A percentile compares a stretch with the other conserved stretches of the same genome.
phyloP scores from a whole-genome alignment of 2,888 invertebrate species.

The Buathra laborator region DNA sequence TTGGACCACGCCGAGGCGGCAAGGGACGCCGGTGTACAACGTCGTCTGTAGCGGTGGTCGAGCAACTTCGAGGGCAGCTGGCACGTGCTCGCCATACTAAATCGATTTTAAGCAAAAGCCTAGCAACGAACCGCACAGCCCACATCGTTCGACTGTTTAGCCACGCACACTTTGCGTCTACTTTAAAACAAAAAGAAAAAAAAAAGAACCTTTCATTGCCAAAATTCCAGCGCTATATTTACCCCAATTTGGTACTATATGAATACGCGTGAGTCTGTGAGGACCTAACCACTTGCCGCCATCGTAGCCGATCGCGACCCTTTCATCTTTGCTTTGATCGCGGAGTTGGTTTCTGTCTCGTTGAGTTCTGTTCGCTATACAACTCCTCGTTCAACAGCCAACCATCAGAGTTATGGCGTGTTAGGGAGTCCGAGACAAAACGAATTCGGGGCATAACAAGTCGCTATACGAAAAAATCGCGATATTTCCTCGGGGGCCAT shows the following conservation, averaged over 20 bases:
- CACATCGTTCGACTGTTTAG: conserved; percentile 45
- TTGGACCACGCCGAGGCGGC: conserved; percentile 59
- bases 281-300: conserved; percentile 5
- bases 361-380: background rate
- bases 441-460: background rate
- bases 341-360: conserved; percentile 6
- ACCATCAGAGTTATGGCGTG: background rate
- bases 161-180: conserved; percentile 30
- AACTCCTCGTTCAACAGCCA: background rate
- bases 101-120: conserved; percentile 55
- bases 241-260: conserved; percentile 37
- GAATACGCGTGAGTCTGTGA: conserved; percentile 25
- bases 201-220: conserved; percentile 10
- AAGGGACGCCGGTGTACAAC: conserved; percentile 55
- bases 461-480: background rate
- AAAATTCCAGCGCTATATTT: conserved; percentile 16
- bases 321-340: conserved; percentile 14
- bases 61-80: conserved; percentile 56
- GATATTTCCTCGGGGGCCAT: background rate
- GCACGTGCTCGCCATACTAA: conserved; percentile 61
- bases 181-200: conserved; percentile 36
- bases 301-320: conserved; percentile 31
- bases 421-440: background rate
- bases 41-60: conserved; percentile 34
- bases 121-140: conserved; percentile 34